Base-by-base conservation (phyloP, 2,113 vertebrate species). In the Carassius gibelio region DNA sequence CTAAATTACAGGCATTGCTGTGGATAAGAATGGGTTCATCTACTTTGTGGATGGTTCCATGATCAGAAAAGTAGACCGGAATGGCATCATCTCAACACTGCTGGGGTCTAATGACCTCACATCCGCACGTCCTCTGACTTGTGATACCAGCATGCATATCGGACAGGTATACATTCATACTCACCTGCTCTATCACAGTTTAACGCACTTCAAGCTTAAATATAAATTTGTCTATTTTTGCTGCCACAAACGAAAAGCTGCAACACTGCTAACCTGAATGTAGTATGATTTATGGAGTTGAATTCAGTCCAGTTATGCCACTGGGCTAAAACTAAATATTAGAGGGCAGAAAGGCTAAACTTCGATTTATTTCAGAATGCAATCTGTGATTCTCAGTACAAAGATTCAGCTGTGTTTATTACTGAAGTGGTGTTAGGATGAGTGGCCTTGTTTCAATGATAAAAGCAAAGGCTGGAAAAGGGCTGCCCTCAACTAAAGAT, bases 121-220 rank as follows among this genome's bases (percentile, higher is more conserved):
- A 3, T 99, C 98, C 14, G 97, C 98, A 83, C 95, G 97, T 85
- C 98, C 98, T 88, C 88, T 99, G 55, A 99, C 98, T 69, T 99
- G 98, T 62, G 98, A 99, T 86, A 98, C 96, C n/a, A 99, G 97
- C 94, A 99, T 99, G 97, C 97, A 99, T 88, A 99, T 99, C 86
- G 96, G 97, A 93, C 97, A 99, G 98, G 98, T 99, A 94, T 48
- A 26, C 80, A 38, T 26, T 14, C 15, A 66, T 36, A 23, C 15
- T 82, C 45, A 9, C 26, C 8, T 21, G 11, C 34, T 36, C 15
- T 72, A 30, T 69, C 42, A 26, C 11, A 26, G 72, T n/a, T 48
- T 23, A 26, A 45, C 8, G 11, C 71, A 50, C 42, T 75, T 75
- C 2, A 48, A 15, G 8, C n/a, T 14, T 75, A 14, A 75, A 15